Conservation (phyloP, 2,113 vertebrate genomes). For the Channa maculata region DNA sequence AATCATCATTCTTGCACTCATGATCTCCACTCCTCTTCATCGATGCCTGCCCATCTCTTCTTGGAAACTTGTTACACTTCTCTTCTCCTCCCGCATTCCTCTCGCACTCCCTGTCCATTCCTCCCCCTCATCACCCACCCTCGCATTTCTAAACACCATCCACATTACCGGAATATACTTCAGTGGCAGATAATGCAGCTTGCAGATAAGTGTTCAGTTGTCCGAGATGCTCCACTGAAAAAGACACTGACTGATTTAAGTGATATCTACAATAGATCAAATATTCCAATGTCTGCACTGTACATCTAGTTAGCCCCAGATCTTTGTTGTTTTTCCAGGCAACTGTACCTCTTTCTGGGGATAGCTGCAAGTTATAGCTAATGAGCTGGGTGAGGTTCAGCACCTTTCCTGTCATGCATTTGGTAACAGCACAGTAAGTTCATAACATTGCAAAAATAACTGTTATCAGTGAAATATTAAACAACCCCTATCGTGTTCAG, state of each 20-base stretch:
- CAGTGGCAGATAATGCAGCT: conserved; percentile 38
- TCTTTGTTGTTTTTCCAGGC: conserved; percentile 25
- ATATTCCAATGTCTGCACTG: conserved; percentile 27
- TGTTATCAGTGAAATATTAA: neutral
- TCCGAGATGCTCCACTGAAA: conserved; percentile 37
- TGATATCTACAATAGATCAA: conserved; percentile 7
- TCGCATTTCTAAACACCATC: conserved; percentile 37
- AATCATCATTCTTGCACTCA: conserved; percentile 21
- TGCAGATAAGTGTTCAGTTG: conserved; percentile 51
- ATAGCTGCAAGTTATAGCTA: conserved; percentile 12
- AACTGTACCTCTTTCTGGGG: conserved; percentile 18
- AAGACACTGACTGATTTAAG: neutral
- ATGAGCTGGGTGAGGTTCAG: conserved; percentile 16
- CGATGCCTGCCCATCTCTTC: conserved; percentile 23
- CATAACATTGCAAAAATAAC: neutral
- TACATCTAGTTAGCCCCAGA: neutral
- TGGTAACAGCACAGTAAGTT: conserved; percentile 1
- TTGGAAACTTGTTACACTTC: conserved; percentile 53
- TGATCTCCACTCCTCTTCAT: neutral
- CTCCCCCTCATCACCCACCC: conserved; percentile 34
- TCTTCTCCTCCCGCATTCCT: conserved; percentile 59
- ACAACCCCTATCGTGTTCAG: neutral
- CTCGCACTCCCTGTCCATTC: conserved; percentile 16
- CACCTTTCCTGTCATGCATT: neutral
- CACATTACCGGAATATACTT: conserved; percentile 41